These are phyloP conservation scores for Heliothis virescens DNA, from an alignment of 1,140 invertebrate species.

Conservation along the genomic window DNA sequence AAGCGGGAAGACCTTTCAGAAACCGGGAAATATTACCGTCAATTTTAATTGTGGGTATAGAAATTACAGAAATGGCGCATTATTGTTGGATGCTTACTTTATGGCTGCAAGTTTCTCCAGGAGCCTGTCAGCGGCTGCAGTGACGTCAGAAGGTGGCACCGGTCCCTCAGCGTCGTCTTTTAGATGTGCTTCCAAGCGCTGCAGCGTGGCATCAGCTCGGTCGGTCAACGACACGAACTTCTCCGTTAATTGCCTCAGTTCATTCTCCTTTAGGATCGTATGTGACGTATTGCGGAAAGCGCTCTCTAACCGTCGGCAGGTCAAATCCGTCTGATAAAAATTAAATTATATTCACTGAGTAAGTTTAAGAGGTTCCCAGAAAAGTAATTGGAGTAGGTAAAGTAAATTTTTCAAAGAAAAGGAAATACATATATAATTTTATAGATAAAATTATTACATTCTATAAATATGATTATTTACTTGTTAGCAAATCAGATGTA, in stretches of 20 bases:
- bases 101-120: constrained; percentile 73
- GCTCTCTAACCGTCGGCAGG: constrained; percentile 74
- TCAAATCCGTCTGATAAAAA: constrained; percentile 64
- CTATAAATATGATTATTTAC: no score
- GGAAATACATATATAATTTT: no score
- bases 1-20: no score
- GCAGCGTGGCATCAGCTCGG: constrained; percentile 77
- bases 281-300: constrained; percentile 74
- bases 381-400: no score
- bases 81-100: constrained; percentile 62
- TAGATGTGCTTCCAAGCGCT: constrained; percentile 68
- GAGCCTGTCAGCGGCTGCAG: constrained; percentile 72
- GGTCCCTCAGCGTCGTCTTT: constrained; percentile 62
- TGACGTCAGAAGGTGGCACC: constrained; percentile 64
- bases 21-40: no score
- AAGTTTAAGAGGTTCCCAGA: no score
- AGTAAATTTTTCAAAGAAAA: no score
- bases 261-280: constrained; percentile 72
- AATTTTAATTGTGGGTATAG: no score
- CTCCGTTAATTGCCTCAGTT: constrained; percentile 79
- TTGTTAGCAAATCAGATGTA: no score
- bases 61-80: no score
- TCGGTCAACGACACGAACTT: constrained; percentile 81
- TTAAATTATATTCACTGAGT: not conserved
- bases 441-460: no score